Evolutionary conservation across 2,113 vertebrate species (phyloP), one percentile per base, ranked within the genome.

Genomic region (Brienomyrus longianalis): DNA sequence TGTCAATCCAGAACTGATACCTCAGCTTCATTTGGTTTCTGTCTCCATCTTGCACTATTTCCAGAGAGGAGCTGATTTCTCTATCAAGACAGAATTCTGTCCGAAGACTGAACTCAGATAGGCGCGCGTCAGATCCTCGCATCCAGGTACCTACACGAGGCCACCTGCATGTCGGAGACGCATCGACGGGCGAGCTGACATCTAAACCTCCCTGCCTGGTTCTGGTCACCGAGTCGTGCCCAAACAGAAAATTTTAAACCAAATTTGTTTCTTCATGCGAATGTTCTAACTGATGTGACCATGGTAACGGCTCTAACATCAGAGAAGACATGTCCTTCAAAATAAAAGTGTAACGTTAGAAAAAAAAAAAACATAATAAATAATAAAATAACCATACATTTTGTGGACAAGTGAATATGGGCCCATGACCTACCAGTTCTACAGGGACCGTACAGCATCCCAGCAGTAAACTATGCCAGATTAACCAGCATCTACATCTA

Each of bases 11-110:
- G 35, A 80, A 43, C 74, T 39, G 13, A 39, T 2, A 80, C n/a
- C 74, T 43, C 15, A 7, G 13, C 15, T 43, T 80, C 74, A 80
- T 80, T 39, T 43, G 31, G 17, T 19, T 43, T 50, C 45, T 70
- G 47, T 88, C 74, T 27, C 23, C 62, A 11, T 17, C 21, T 62
- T 59, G 54, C 50, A 35, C 83, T n/a, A 27, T 35, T 80, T 31
- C 62, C 89, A 83, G 88, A 35, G 88, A 89, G 35, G 88, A 89
- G 52, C 31, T 83, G 66, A 43, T 74, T 11, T 83, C 88, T 45
- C 74, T 89, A 31, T 89, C 88, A 10, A 89, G 88, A 56, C 88
- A 89, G 50, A 80, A 74, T 43, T 89, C 88, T 27, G 35, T 89
- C 48, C 80, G 88, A 52, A 89, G 88, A 83, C 31, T 89, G 19